Conservation (phyloP, 2,888 invertebrate genomes). For the Notodonta dromedarius region DNA sequence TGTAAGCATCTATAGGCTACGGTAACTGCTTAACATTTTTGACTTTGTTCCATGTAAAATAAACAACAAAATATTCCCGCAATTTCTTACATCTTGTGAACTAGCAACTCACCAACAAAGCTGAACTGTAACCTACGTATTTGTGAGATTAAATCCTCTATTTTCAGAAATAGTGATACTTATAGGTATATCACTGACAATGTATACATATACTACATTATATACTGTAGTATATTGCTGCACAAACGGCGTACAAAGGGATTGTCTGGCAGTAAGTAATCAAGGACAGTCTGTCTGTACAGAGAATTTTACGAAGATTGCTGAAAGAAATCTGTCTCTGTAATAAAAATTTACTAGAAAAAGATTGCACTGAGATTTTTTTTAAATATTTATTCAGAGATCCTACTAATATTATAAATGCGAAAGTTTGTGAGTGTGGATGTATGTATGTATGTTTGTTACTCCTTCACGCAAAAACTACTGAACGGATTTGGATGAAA, state of each 20-base stretch:
- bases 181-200: neutral
- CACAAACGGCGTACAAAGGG: constrained; percentile 10
- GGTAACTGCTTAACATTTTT: too few relatives aligned
- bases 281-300: constrained; percentile 22
- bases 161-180: constrained; percentile 37
- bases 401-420: too few relatives aligned
- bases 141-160: constrained; percentile 54
- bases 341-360: neutral
- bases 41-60: too few relatives aligned
- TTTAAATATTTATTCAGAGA: too few relatives aligned
- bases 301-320: constrained; percentile 13
- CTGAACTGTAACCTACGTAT: constrained; percentile 47
- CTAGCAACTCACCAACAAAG: constrained; percentile 22
- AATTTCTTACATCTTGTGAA: constrained; percentile 12
- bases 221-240: neutral
- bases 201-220: too few relatives aligned
- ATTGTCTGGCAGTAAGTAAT: constrained; percentile 20
- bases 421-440: too few relatives aligned
- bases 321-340: neutral
- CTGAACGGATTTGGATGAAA: too few relatives aligned
- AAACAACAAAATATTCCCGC: too few relatives aligned
- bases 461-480: too few relatives aligned
- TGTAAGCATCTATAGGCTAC: too few relatives aligned
- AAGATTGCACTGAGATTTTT: too few relatives aligned
- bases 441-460: too few relatives aligned